Conservation (phyloP, 2,797 vertebrate genomes). For the Heterohyrax brucei region DNA sequence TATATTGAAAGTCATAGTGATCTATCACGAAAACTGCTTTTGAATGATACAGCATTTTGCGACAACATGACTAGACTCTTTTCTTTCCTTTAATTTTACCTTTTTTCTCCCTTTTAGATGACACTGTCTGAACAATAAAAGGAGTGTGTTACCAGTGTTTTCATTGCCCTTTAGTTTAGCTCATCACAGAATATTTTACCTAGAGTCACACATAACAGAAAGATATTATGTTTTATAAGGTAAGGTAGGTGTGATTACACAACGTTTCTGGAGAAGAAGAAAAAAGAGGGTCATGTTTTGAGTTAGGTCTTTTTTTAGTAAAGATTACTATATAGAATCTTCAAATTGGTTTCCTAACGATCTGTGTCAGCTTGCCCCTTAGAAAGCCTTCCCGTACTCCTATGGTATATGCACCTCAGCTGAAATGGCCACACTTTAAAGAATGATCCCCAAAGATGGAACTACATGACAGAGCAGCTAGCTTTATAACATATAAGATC, state of each 20-base stretch:
- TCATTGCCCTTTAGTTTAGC: background rate
- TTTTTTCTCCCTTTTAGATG: background rate
- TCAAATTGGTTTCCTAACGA: conserved; percentile 17
- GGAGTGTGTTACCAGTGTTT: background rate
- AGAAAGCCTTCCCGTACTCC: background rate
- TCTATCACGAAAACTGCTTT: background rate
- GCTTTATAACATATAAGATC: background rate
- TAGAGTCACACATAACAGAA: background rate
- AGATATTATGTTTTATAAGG: conserved; percentile 14
- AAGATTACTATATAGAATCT: background rate
- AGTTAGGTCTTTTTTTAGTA: background rate
- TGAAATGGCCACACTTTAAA: conserved; percentile 8
- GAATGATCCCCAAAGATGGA: background rate
- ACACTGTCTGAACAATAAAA: background rate
- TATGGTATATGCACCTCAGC: background rate
- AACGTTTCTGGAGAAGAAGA: background rate
- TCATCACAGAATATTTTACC: background rate
- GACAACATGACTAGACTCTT: background rate
- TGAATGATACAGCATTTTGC: background rate
- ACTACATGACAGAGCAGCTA: background rate
- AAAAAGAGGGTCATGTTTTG: background rate
- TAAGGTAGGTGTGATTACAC: background rate
- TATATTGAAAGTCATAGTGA: background rate
- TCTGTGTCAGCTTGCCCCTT: background rate
- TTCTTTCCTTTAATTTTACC: background rate